Conservation (phyloP, 2,113 vertebrate species). For the Macrotis lagotis region DNA sequence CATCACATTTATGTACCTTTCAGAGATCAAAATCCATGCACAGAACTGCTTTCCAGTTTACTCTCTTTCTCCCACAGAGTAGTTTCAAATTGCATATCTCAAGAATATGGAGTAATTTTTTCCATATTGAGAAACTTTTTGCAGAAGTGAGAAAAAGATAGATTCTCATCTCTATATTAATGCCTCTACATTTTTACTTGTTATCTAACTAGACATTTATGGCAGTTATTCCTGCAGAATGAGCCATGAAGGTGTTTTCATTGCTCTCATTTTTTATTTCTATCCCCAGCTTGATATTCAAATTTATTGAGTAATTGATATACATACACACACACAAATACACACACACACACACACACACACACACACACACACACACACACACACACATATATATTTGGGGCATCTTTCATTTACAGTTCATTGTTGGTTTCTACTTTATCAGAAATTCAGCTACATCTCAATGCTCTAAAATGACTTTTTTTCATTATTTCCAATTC, state of each 20-base stretch:
- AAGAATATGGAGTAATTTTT: conserved; percentile 11
- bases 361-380: too few relatives aligned
- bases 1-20: conserved; percentile 55
- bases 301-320: conserved; percentile 50
- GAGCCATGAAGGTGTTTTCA: conserved; percentile 52
- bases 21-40: conserved; percentile 44
- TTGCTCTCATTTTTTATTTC: conserved; percentile 65
- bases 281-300: conserved; percentile 49
- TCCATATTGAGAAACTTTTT: conserved; percentile 50
- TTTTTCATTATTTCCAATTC: conserved; percentile 62
- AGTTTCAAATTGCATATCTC: conserved; percentile 44
- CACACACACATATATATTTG: too few relatives aligned
- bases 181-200: conserved; percentile 23
- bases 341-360: too few relatives aligned
- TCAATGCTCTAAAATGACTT: conserved; percentile 45
- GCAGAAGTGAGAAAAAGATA: conserved; percentile 32
- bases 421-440: conserved; percentile 36
- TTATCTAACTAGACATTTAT: conserved; percentile 35
- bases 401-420: conserved; percentile 9
- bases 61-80: background rate
- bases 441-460: conserved; percentile 47
- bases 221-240: background rate
- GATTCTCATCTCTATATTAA: conserved; percentile 33
- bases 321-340: too few relatives aligned
- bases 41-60: background rate